These are phyloP conservation scores for Dasyprocta punctata DNA, from an alignment of 2,113 vertebrate genomes.

Conservation along the genomic window DNA sequence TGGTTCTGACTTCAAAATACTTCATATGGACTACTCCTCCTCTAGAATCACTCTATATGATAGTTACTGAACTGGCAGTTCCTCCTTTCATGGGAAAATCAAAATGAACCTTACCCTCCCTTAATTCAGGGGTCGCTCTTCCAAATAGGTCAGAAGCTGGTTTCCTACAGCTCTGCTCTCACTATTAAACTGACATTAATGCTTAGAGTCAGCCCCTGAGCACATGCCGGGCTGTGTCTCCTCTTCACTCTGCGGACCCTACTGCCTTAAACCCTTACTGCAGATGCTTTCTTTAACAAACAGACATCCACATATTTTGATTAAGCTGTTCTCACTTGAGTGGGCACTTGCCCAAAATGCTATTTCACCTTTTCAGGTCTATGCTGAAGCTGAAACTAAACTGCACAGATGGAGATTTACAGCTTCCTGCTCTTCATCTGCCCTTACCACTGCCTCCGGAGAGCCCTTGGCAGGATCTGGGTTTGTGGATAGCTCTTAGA, in stretches of 20 bases:
- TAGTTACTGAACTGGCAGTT: background rate
- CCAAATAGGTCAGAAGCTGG: background rate
- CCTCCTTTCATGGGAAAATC: background rate
- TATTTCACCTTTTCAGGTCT: constrained; percentile 22
- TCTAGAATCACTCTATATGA: background rate
- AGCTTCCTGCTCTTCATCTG: background rate
- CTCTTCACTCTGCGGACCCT: background rate
- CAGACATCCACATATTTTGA: background rate
- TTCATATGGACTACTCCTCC: background rate
- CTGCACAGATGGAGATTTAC: background rate
- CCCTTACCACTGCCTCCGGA: background rate
- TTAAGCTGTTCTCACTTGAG: constrained; percentile 29
- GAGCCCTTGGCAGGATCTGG: background rate
- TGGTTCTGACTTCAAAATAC: background rate
- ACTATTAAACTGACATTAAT: background rate
- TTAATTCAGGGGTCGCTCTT: background rate
- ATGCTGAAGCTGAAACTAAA: background rate
- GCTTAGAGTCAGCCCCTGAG: background rate
- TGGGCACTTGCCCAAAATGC: background rate
- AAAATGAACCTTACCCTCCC: background rate
- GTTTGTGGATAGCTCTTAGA: background rate
- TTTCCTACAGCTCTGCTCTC: background rate
- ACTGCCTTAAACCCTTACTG: background rate
- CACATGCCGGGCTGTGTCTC: background rate
- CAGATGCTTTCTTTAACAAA: background rate